Base-by-base conservation (phyloP, 2,797 vertebrate genomes). In the Ctenopoma kingsleyae region DNA sequence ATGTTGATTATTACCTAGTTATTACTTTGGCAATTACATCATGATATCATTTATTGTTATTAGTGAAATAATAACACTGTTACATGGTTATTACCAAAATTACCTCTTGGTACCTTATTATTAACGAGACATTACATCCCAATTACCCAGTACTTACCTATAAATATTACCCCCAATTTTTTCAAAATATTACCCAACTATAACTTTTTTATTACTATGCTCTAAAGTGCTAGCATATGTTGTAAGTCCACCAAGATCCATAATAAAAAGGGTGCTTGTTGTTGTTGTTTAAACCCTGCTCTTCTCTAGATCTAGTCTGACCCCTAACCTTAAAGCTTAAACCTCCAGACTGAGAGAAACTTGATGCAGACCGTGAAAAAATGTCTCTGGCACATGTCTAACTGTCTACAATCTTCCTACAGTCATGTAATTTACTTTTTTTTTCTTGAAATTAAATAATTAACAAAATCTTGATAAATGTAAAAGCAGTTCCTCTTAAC, bases 321-420 rank as follows among this genome's bases (percentile, higher is more conserved):
- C 36, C 51, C n/a, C 25, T 48, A 17, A 61, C 17, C 35, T 48
- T 5, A 8, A 16, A 36, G 48, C 40, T 70, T 61, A 50, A 51
- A 40, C 27, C 38, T 63, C 19, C 27, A 71, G n/a, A 13, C 47
- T 11, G 30, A 47, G 23, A 15, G 16, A 43, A 3, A 20, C 20
- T 16, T 8, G 6, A 17, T 41, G 8, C 49, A 62, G 43, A 6
- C 3, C 11, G 15, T 30, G n/a, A 38, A 50, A n/a, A 25, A 35
- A 8, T 10, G 15, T 1, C 3, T 19, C 19, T 9, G 30, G 5
- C 11, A 25, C 20, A n/a, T 19, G 15, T 46, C 9, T n/a, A 17
- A 13, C 44, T 58, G 48, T 9, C 20, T 47, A 15, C 16, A 61
- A 7, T 32, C 0, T 0, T 32, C 17, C 51, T 50, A 61, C 11